Evolutionary conservation across 1,140 invertebrate genomes (phyloP).

Genomic region (Argopecten irradians): DNA sequence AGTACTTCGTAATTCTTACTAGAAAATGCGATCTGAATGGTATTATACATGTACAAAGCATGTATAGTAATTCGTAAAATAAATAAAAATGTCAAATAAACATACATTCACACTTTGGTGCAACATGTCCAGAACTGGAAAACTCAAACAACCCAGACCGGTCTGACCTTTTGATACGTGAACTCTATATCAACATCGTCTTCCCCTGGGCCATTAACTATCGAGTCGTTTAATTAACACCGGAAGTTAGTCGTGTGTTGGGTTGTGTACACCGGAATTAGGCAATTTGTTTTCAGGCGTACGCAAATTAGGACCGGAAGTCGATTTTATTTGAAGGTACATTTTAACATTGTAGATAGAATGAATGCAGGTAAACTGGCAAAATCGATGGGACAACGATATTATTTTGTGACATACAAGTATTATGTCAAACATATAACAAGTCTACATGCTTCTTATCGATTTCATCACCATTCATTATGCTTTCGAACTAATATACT

Average conservation of each 20-base stretch:
- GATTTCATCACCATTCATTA: no score
- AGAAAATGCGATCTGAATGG: no score
- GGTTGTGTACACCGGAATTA: background rate
- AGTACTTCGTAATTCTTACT: no score
- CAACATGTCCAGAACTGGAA: no score
- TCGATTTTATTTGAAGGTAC: background rate
- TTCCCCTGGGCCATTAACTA: background rate
- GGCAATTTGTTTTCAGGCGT: background rate
- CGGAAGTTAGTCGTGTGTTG: constrained; percentile 17
- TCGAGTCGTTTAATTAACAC: background rate
- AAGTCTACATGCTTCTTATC: no score
- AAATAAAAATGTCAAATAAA: background rate
- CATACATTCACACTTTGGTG: background rate
- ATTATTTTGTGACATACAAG: no score
- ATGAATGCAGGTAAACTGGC: no score
- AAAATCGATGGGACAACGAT: no score
- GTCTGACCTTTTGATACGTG: background rate
- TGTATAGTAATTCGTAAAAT: background rate
- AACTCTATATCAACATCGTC: background rate
- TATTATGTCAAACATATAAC: no score
- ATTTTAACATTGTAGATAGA: no score
- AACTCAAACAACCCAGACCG: background rate
- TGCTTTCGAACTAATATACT: no score
- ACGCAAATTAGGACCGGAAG: background rate
- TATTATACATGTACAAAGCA: no score